Evolutionary conservation across 2,888 invertebrate genomes (phyloP), one percentile per base, ranked within the genome.

Genomic region (Tetranychus truncatus): DNA sequence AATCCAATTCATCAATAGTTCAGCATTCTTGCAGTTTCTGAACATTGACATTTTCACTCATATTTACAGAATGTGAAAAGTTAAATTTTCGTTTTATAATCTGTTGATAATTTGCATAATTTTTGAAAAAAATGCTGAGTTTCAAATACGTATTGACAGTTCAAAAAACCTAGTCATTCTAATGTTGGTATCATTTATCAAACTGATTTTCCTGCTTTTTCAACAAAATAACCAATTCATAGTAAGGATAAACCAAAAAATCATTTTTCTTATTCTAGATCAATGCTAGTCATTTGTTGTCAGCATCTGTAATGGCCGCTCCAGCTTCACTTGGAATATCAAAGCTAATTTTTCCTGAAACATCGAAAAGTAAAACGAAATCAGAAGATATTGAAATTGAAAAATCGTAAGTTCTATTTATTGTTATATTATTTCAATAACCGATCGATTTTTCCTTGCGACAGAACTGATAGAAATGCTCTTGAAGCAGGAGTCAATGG

Each of bases 231-330:
- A 44, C 11, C 15, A 21, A 72, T 45, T n/a, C 15, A 72, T 72
- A 18, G 46, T 4, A 34, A 34, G 1, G 6, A 8, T 21, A 18
- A 34, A 71, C 34, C 18, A 71, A 1, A 1, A 11, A 8, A 65
- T 34, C 34, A 3, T 34, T 55, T 55, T 9, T 55, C 55, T 55
- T 55, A 55, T 15, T 55, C 55, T 77, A 81, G 81, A 80, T 82
- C 0, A 87, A 89, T 73, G 88, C 96, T 0, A 88, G 90, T 0
- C 91, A 95, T 82, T 84, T 97, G 66, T 88, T 97, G 77, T 92
- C 95, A 0, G 92, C 96, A 0, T 91, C 92, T 77, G 89, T 97
- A 0, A 95, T 97, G 95, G 92, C 95, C 0, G 95, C 96, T 0
- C 96, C 96, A 0, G 93, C 94, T 0, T 90, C 95, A 0, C 83